Base-by-base conservation (phyloP, 2,888 invertebrate species). In the Leptarthrus brevirostris region DNA sequence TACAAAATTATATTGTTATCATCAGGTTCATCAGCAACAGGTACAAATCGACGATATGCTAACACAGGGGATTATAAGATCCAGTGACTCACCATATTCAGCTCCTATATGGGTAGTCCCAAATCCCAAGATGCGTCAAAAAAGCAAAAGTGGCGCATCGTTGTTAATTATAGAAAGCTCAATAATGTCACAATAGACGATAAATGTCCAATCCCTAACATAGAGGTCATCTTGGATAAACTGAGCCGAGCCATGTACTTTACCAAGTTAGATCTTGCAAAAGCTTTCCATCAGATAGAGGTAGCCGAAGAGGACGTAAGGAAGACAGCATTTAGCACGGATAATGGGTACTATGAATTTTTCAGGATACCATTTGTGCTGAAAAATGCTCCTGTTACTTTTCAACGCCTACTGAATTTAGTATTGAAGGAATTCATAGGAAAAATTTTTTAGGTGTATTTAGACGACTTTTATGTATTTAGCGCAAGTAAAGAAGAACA, bases 241-340 rank as follows among this genome's bases (percentile, higher is more conserved):
- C 14, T 77, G 14, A 73, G 76, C 1, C 40, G 73, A 14, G n/a
- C 69, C 2, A 74, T 53, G 30, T 78, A 75, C 26, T 76, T 52
- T 78, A 30, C 75, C 2, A 78, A 76, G 10, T 24, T 79, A 0
- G 80, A 80, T 58, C 26, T 80, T 1, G 78, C 79, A 79, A 80
- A 75, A 20, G 81, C 81, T 0, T 80, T 79, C 30, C 78, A 80
- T 22, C 79, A 80, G 61, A 80, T 81, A 2, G 64, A 66, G 5
- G 77, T 80, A 74, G 14, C 73, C 1, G 6, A 49, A 18, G 8
- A 12, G 1, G 73, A 74, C 20, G 75, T 77, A 10, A 58, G 73
- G 52, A 74, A 74, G 56, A 74, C 56, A 20, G 74, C 74, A n/a
- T 74, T 74, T 20, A 36, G 47, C 1, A 54, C 47, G 2, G 22